Evolutionary conservation across 2,797 vertebrate genomes (phyloP).

Genomic region (Cottoperca gobio): DNA sequence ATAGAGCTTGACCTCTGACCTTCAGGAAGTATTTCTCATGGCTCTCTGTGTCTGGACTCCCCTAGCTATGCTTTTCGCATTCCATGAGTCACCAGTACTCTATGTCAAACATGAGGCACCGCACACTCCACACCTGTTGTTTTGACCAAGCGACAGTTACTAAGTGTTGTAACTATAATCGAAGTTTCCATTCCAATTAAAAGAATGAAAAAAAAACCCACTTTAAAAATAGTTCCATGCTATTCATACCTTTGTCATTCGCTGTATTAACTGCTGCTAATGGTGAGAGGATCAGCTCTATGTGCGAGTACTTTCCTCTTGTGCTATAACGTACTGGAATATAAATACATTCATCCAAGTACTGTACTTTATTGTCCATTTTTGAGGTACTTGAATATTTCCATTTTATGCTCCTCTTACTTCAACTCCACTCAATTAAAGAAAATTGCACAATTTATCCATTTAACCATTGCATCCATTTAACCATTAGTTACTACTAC

Average conservation of each 20-base stretch:
- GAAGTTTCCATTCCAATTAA: slow-evolving; percentile 42
- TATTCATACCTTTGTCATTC: slow-evolving; percentile 32
- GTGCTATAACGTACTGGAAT: not conserved
- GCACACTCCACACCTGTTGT: slow-evolving; percentile 73
- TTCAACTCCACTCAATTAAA: not conserved
- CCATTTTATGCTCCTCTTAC: not conserved
- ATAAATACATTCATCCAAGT: not conserved
- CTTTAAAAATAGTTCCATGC: slow-evolving; percentile 5
- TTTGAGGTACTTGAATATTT: not conserved
- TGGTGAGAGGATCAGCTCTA: not conserved
- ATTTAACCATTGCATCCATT: not conserved
- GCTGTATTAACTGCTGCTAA: not conserved
- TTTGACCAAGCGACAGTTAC: slow-evolving; percentile 38
- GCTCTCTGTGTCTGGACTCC: slow-evolving; percentile 35
- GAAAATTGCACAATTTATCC: not conserved
- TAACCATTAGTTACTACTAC: not conserved
- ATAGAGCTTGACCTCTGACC: slow-evolving; percentile 48
- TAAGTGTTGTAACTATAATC: not conserved
- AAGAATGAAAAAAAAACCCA: slow-evolving; percentile 5
- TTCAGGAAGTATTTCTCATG: slow-evolving; percentile 66
- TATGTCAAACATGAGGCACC: slow-evolving; percentile 39
- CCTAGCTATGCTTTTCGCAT: slow-evolving; percentile 24
- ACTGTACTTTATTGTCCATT: not conserved
- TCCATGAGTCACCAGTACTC: slow-evolving; percentile 49
- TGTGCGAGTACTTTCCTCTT: not conserved